Evolutionary conservation across 2,888 invertebrate genomes (phyloP).

Genomic region (Autographa pulchrina): DNA sequence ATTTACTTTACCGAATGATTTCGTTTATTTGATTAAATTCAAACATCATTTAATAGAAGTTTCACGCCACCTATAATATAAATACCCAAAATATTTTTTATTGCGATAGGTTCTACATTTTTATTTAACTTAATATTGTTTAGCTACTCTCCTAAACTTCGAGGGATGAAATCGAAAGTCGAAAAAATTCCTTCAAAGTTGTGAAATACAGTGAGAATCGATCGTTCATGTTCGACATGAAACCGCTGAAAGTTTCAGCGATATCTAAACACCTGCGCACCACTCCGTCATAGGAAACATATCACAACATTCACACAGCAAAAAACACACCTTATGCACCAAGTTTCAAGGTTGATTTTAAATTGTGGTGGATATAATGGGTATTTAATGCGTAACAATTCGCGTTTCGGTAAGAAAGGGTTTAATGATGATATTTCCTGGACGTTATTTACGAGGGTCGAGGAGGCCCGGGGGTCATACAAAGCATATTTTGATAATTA

Average conservation of each 20-base stretch:
- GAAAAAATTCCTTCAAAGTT: slow-evolving; percentile 24
- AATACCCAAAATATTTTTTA: too few species aligned
- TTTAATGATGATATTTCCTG: slow-evolving; percentile 49
- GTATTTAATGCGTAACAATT: slow-evolving; percentile 51
- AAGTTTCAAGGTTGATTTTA: neutral
- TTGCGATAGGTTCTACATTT: too few species aligned
- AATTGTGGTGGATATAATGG: slow-evolving; percentile 2
- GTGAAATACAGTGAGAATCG: slow-evolving; percentile 26
- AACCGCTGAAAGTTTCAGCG: slow-evolving; percentile 38
- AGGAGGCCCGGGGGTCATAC: slow-evolving; percentile 19
- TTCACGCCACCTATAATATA: too few species aligned
- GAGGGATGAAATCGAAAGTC: neutral
- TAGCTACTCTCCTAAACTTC: neutral
- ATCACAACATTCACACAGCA: neutral
- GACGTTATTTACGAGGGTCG: slow-evolving; percentile 46
- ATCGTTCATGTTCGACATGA: slow-evolving; percentile 31
- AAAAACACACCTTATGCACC: slow-evolving; percentile 23
- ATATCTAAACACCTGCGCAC: slow-evolving; percentile 39
- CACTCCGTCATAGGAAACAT: slow-evolving; percentile 5
- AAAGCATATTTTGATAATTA: slow-evolving; percentile 40
- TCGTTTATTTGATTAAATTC: too few species aligned
- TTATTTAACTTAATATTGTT: too few species aligned
- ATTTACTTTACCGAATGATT: too few species aligned
- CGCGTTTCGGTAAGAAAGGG: slow-evolving; percentile 39
- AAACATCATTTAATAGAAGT: too few species aligned